Conservation (phyloP, 2,113 vertebrate species). For the Anguilla japonica region DNA sequence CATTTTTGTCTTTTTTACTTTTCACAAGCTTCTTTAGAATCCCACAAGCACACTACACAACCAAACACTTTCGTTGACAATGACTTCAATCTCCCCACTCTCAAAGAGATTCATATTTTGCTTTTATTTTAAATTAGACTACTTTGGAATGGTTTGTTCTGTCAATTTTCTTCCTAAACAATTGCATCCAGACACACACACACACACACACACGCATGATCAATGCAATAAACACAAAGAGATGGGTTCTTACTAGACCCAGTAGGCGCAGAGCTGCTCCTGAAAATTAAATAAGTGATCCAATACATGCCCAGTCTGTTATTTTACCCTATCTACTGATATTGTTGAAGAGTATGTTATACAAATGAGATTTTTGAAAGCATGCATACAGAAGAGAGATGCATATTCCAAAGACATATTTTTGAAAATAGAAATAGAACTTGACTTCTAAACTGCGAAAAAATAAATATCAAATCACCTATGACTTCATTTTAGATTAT, state of each 20-base stretch:
- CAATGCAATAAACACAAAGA: neutral
- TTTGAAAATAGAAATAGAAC: neutral
- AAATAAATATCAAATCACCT: neutral
- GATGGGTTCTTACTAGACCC: no score
- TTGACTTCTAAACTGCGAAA: neutral
- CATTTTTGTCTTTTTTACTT: no score
- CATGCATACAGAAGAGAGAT: no score
- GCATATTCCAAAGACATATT: neutral
- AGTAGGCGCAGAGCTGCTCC: no score
- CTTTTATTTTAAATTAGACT: neutral
- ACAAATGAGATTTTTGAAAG: no score
- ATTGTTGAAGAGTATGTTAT: no score
- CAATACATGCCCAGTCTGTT: no score
- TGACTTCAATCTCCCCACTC: neutral
- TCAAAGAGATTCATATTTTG: neutral
- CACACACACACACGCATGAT: neutral
- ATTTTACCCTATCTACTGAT: no score
- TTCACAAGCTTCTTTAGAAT: neutral
- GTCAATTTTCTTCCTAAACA: neutral
- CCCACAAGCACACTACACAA: neutral
- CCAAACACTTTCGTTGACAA: neutral
- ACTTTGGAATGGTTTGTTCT: neutral
- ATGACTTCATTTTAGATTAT: neutral
- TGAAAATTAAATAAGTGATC: no score
- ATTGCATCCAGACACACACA: neutral